Base-by-base conservation (phyloP, 2,113 vertebrate genomes). In the Syrmaticus mikado region DNA sequence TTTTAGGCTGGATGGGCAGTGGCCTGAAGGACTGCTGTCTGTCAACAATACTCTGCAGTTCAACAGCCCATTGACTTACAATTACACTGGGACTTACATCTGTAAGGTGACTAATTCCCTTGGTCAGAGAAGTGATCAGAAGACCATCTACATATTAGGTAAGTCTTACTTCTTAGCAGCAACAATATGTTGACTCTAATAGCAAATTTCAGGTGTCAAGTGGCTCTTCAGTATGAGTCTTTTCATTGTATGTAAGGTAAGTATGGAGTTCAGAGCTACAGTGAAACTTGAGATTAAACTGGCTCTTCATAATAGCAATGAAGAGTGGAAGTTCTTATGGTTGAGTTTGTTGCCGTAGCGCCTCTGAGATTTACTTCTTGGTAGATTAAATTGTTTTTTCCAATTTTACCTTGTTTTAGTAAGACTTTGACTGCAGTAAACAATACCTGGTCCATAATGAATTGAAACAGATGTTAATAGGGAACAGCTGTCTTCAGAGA, bases 91-190 rank as follows among this genome's bases (percentile, higher is more conserved):
- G 71, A 98, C 98, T 79, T 99, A 99, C 2, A 86, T 98, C 88
- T 99, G 99, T 92, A 98, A 98, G 87, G 99, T 99, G 94, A 97
- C 96, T 32, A 99, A 99, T 96, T 97, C 98, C 41, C 97, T 99
- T 53, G 99, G 99, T 68, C 97, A 98, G 71, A 98, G 97, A 92
- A 99, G 97, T 97, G 97, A 98, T 95, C 98, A 99, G 94, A 98
- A 98, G 79, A 95, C 98, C 67, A 92, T 99, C 97, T 98, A 98
- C 96, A 98, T 99, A 90, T 96, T 98, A 97, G 99, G 99, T 99
- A 97, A 99, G 99, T 89, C 21, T 57, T 48, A 7, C 7, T 57
- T 53, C 8, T 75, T 22, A 45, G 14, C 12, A 16, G 57, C 86
- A 66, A 50, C 24, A 50, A 3, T 19, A 5, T n/a, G 18, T 22